Evolutionary conservation across 2,888 invertebrate genomes (phyloP).

Genomic region (Stomorhina lunata): DNA sequence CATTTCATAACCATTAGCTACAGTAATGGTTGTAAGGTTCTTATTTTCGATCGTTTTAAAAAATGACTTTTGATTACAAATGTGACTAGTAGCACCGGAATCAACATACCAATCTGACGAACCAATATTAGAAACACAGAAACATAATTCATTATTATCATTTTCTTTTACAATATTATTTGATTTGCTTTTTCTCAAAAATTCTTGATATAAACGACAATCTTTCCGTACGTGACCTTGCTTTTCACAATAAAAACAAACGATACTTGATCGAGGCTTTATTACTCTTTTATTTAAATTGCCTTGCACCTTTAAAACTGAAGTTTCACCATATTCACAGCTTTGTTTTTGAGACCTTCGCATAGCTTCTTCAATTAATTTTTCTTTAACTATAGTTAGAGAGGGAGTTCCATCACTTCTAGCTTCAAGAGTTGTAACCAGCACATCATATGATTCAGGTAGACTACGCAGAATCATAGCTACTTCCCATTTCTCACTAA

Average conservation of each 20-base stretch:
- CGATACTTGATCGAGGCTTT: neutral
- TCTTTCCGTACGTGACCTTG: neutral
- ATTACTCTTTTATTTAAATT: neutral
- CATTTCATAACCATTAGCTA: slow-evolving; percentile 15
- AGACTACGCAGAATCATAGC: slow-evolving; percentile 3
- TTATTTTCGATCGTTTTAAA: neutral
- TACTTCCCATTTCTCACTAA: slow-evolving; percentile 18
- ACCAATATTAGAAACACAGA: neutral
- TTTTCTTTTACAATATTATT: neutral
- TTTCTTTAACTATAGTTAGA: neutral
- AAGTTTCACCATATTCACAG: neutral
- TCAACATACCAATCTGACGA: neutral
- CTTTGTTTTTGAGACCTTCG: neutral
- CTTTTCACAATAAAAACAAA: slow-evolving; percentile 15
- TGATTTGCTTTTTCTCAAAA: neutral
- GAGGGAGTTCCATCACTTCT: slow-evolving; percentile 6
- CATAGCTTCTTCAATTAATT: neutral
- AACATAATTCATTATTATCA: neutral
- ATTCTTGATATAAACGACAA: neutral
- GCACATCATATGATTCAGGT: neutral
- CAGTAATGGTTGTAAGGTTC: neutral
- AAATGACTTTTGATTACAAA: neutral
- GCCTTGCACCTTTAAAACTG: neutral
- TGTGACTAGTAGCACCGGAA: slow-evolving; percentile 8
- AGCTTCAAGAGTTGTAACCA: neutral